Percentiles rank a stretch among this genome's conserved stretches.
These are phyloP conservation scores for Exephanes ischioxanthus DNA, from an alignment of 2,888 invertebrate species.

Conservation along the genomic window DNA sequence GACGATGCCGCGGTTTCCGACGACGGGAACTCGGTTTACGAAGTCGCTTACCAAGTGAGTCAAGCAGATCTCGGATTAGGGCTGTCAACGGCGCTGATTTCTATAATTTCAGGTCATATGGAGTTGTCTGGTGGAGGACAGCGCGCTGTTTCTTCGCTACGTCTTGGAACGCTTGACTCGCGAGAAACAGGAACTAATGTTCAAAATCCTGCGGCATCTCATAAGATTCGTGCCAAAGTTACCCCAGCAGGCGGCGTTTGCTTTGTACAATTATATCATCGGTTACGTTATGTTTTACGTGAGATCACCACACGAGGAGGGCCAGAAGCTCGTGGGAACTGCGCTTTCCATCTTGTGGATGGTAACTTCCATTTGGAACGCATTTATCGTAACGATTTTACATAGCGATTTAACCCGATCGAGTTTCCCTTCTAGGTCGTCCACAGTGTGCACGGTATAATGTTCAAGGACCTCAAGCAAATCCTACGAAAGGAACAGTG, in stretches of 20 bases:
- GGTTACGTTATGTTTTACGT: slow-evolving; percentile 99
- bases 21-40: slow-evolving; percentile 98
- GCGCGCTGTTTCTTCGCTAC: slow-evolving; percentile 97
- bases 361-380: slow-evolving; percentile 86
- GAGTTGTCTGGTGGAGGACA: slow-evolving; percentile 99
- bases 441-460: slow-evolving; percentile 99
- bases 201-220: slow-evolving; percentile 95
- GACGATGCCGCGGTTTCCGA: slow-evolving; percentile 98
- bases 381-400: not conserved
- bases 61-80: not conserved
- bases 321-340: slow-evolving; percentile 96
- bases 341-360: slow-evolving; percentile 98
- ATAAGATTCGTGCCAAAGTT: slow-evolving; percentile 96
- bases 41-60: slow-evolving; percentile 96
- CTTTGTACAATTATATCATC: slow-evolving; percentile 99
- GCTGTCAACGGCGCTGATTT: not conserved
- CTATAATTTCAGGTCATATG: slow-evolving; percentile 92
- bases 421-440: slow-evolving; percentile 90
- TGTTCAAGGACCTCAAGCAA: slow-evolving; percentile 99
- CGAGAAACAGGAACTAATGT: slow-evolving; percentile 97
- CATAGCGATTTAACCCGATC: not conserved
- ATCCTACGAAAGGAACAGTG: slow-evolving; percentile 99
- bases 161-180: slow-evolving; percentile 97
- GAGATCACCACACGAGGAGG: slow-evolving; percentile 97
- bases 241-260: slow-evolving; percentile 99